Base-by-base conservation (phyloP, 2,888 invertebrate genomes). In the Tachina lurida region DNA sequence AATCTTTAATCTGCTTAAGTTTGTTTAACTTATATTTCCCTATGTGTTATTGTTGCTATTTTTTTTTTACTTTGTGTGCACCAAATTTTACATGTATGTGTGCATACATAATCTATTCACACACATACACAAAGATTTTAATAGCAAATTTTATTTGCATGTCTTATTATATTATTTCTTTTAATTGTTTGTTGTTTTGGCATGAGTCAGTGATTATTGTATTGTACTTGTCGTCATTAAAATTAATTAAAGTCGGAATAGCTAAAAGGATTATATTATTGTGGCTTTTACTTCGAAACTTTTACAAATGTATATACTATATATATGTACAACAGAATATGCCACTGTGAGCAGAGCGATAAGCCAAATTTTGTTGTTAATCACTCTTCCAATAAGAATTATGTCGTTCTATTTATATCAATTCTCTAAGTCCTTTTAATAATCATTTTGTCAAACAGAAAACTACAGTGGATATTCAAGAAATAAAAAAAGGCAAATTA, bases 231-330 rank as follows among this genome's bases (percentile, higher is more conserved):
- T 88, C 87, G 88, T 89, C 89, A 91, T 91, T 90, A 90, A 91
- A 91, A 91, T 90, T 91, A 91, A 91, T 91, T 90, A 89, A 89
- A 89, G 89, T 89, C 88, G 88, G 88, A 89, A 89, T 89, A 88
- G 86, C 87, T 47, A 56, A 67, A 89, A 74, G 70, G 84, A 85
- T 86, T 87, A 83, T 74, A 77, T 71, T 83, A 31, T 70, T 84
- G 84, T 67, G 84, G 86, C 47, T 81, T 70, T 39, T 60, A n/a
- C 13, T 60, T 31, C 13, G 9, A 31, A 9, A 74, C 63, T 71
- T 56, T 67, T 63, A 15, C 5, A 52, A 5, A 52, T 3, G 2
- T 17, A 10, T 5, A 56, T 49, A 15, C 1, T 47, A 13, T 13
- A 0, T 47, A 13, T 52, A 12, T 10, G 5, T 73, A 22, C 10